Evolutionary conservation across 2,797 vertebrate species (phyloP).

Genomic region (Sebastes umbrosus): DNA sequence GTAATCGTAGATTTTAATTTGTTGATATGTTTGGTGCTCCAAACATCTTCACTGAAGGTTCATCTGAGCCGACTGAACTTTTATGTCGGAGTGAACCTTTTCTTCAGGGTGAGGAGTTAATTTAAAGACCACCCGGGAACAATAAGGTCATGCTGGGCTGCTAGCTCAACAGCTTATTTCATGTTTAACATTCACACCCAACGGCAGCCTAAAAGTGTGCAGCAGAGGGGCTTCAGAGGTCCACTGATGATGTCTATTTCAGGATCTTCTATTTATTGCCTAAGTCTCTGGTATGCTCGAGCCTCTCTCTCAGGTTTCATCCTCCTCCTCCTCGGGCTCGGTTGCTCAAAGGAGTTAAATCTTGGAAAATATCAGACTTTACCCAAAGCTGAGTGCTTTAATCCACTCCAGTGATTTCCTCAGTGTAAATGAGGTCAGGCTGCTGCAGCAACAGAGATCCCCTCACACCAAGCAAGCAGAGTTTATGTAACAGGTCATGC

Average conservation of each 20-base stretch:
- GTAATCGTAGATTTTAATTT: neutral
- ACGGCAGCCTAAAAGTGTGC: constrained; percentile 11
- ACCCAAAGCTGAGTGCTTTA: constrained; percentile 44
- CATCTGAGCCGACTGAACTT: neutral
- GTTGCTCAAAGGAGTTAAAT: constrained; percentile 45
- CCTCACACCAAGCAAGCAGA: constrained; percentile 1
- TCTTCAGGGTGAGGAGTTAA: neutral
- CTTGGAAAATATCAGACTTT: constrained; percentile 39
- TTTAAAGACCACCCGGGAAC: neutral
- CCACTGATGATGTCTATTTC: constrained; percentile 78
- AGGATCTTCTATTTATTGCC: constrained; percentile 85
- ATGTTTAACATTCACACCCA: constrained; percentile 3
- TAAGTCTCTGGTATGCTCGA: constrained; percentile 73
- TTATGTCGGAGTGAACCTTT: neutral
- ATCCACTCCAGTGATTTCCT: constrained; percentile 40
- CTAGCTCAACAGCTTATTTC: neutral
- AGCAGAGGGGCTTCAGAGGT: constrained; percentile 40
- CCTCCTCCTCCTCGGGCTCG: constrained; percentile 18
- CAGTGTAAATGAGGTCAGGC: constrained; percentile 41
- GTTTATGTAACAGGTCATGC: constrained; percentile 70
- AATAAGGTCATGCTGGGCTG: neutral
- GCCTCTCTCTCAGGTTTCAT: constrained; percentile 78
- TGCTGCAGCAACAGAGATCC: constrained; percentile 41
- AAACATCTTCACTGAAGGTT: neutral
- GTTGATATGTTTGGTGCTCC: neutral